phyloP scores from a whole-genome alignment of 2,113 vertebrate species.

The Atrichornis clamosus region DNA sequence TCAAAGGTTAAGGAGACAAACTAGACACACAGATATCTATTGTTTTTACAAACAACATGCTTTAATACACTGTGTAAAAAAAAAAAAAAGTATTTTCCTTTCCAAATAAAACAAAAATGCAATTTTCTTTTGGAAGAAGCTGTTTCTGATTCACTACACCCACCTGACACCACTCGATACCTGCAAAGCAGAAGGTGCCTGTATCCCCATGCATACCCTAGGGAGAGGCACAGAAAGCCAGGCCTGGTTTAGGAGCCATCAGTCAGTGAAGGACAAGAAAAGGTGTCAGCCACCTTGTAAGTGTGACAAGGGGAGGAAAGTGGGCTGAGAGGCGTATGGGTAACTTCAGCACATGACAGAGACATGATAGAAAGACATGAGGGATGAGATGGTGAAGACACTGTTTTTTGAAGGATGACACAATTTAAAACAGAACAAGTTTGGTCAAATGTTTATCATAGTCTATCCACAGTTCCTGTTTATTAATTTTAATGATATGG shows the following conservation, averaged over 20 bases:
- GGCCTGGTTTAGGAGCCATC: neutral
- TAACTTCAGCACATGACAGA: neutral
- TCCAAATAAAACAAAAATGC: neutral
- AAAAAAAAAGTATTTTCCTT: neutral
- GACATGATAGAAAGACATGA: neutral
- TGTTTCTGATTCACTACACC: neutral
- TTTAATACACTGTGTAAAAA: neutral
- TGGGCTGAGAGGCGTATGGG: neutral
- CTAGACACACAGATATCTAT: neutral
- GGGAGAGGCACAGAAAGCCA: neutral
- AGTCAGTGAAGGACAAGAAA: slow-evolving; percentile 1
- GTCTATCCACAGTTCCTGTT: neutral
- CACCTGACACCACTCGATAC: neutral
- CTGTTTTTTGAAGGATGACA: neutral
- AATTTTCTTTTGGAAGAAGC: neutral
- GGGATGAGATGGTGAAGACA: neutral
- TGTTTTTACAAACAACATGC: neutral
- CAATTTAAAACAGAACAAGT: neutral
- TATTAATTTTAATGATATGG: slow-evolving; percentile 27
- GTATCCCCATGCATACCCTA: neutral
- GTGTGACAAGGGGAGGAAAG: neutral
- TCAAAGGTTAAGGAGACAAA: neutral
- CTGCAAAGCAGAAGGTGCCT: neutral
- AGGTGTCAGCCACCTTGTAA: neutral
- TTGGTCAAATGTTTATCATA: slow-evolving; percentile 14